phyloP scores from a whole-genome alignment of 2,113 vertebrate genomes.

The Carassius auratus region DNA sequence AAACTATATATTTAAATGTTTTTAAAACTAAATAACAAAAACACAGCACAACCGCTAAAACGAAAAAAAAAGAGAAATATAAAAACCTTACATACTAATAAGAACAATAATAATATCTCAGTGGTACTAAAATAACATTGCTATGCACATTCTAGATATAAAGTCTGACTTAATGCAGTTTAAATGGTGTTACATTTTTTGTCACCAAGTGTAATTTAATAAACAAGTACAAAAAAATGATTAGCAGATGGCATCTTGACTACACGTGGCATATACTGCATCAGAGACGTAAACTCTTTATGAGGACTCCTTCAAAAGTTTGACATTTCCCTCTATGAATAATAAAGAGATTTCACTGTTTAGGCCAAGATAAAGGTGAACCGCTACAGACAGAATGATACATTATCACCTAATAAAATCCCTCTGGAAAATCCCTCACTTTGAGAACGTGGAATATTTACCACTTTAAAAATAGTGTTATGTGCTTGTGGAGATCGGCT shows the following conservation, averaged over 20 bases:
- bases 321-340: not conserved
- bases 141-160: not conserved
- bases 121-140: not conserved
- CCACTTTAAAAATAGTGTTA: constrained; percentile 8
- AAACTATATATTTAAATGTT: no score
- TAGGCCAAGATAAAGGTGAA: not conserved
- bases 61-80: not conserved
- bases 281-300: not conserved
- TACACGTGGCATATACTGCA: not conserved
- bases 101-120: not conserved
- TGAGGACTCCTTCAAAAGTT: not conserved
- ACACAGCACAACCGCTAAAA: no score
- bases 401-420: constrained; percentile 16
- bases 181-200: not conserved
- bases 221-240: not conserved
- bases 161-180: not conserved
- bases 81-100: not conserved
- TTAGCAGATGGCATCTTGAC: not conserved
- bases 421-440: not conserved
- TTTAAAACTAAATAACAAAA: no score
- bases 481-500: not conserved
- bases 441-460: constrained; percentile 6
- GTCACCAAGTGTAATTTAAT: not conserved
- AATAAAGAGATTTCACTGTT: not conserved
- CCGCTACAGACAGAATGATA: not conserved